Evolutionary conservation across 1,140 invertebrate species (phyloP).

Genomic region (Trachymyrmex septentrionalis): DNA sequence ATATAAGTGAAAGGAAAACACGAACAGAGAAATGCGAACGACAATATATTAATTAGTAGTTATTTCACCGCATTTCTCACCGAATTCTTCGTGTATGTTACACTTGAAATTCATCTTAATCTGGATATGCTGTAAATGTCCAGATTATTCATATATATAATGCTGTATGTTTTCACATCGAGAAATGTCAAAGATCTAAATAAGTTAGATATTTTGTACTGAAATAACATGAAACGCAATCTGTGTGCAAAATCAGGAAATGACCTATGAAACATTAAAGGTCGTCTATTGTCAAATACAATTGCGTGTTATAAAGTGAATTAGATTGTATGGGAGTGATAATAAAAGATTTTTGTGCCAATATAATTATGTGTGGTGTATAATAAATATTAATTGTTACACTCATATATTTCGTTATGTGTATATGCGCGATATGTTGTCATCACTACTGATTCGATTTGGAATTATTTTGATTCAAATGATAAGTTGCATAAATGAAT

Average conservation of each 20-base stretch:
- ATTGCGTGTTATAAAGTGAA: slow-evolving; percentile 60
- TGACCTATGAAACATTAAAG: slow-evolving; percentile 57
- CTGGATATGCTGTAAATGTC: slow-evolving; percentile 14
- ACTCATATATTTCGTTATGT: slow-evolving; percentile 53
- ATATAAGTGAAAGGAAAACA: slow-evolving; percentile 66
- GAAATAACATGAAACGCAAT: slow-evolving; percentile 53
- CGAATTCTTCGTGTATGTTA: slow-evolving; percentile 47
- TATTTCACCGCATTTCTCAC: slow-evolving; percentile 64
- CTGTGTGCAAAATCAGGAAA: slow-evolving; percentile 43
- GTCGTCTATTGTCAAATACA: slow-evolving; percentile 49
- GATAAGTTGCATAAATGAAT: slow-evolving; percentile 53
- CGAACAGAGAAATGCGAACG: slow-evolving; percentile 59
- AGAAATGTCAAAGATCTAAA: slow-evolving; percentile 47
- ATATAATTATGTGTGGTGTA: slow-evolving; percentile 46
- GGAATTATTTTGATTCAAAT: slow-evolving; percentile 59
- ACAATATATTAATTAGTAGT: slow-evolving; percentile 12
- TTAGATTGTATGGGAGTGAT: slow-evolving; percentile 33
- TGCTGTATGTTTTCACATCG: slow-evolving; percentile 56
- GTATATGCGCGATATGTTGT: slow-evolving; percentile 64
- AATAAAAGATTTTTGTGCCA: slow-evolving; percentile 15
- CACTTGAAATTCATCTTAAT: slow-evolving; percentile 61
- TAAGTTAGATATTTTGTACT: slow-evolving; percentile 37
- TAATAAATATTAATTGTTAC: slow-evolving; percentile 46
- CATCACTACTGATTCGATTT: slow-evolving; percentile 64
- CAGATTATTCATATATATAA: slow-evolving; percentile 45